Percentiles rank a stretch among this genome's conserved stretches.
phyloP scores from a whole-genome alignment of 2,113 vertebrate species.

The Sinocyclocheilus grahami region DNA sequence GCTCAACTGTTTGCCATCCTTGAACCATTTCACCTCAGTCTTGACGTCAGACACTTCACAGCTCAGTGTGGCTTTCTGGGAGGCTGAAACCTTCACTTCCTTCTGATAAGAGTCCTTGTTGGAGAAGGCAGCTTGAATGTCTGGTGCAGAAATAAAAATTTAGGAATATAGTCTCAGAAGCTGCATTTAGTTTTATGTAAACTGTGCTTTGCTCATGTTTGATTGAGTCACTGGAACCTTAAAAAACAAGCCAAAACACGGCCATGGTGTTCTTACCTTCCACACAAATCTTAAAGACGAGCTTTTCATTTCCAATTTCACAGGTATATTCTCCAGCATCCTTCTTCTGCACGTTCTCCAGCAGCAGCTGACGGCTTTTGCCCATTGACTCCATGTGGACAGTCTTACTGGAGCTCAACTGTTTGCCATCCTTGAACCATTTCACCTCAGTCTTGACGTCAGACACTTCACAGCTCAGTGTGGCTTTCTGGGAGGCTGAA shows the following conservation, averaged over 20 bases:
- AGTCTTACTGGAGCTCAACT: slow-evolving; percentile 68
- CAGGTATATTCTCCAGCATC: slow-evolving; percentile 76
- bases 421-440: slow-evolving; percentile 77
- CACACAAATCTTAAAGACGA: slow-evolving; percentile 65
- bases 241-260: no score
- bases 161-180: background rate
- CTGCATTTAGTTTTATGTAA: background rate
- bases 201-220: background rate
- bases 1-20: slow-evolving; percentile 70
- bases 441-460: slow-evolving; percentile 68
- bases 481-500: slow-evolving; percentile 61
- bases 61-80: slow-evolving; percentile 64
- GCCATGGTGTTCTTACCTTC: slow-evolving; percentile 74
- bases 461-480: slow-evolving; percentile 73
- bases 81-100: slow-evolving; percentile 67
- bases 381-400: slow-evolving; percentile 65
- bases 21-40: slow-evolving; percentile 76
- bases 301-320: slow-evolving; percentile 68
- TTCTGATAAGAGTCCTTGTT: slow-evolving; percentile 69
- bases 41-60: slow-evolving; percentile 73
- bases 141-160: slow-evolving; percentile 49
- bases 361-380: slow-evolving; percentile 62
- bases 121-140: slow-evolving; percentile 63
- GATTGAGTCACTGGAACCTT: background rate
- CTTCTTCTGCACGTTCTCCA: slow-evolving; percentile 71